A percentile compares a stretch with the other conserved stretches of the same genome.
Conservation (phyloP, 1,140 invertebrate genomes). For the Drosophila ananassae region DNA sequence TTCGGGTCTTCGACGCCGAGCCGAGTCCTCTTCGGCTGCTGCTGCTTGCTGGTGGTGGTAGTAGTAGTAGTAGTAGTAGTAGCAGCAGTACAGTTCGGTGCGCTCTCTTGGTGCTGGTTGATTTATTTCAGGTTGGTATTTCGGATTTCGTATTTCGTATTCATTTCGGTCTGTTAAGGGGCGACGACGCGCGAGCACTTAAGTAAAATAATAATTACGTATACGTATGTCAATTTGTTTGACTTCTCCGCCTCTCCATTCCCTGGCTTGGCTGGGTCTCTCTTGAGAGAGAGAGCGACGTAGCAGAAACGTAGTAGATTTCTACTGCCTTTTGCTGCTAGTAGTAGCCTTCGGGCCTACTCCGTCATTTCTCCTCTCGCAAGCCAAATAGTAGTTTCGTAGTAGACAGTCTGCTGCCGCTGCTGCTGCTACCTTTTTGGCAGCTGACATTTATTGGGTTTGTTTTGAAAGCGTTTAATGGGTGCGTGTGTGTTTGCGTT, state of each 20-base stretch:
- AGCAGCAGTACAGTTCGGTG: constrained; percentile 46
- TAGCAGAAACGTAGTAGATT: constrained; percentile 7
- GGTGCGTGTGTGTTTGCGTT: constrained; percentile 58
- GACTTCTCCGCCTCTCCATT: constrained; percentile 68
- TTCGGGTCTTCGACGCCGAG: constrained; percentile 38
- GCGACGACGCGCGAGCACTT: constrained; percentile 81
- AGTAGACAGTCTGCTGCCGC: constrained; percentile 55
- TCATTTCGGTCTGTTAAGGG: constrained; percentile 75
- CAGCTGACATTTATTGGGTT: constrained; percentile 76
- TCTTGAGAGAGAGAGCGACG: not conserved
- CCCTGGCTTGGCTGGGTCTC: constrained; percentile 42
- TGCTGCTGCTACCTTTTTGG: constrained; percentile 46
- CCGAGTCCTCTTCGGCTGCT: constrained; percentile 8
- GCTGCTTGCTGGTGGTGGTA: too few relatives aligned
- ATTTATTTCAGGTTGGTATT: constrained; percentile 77
- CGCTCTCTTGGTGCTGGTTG: constrained; percentile 57
- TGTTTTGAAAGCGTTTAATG: constrained; percentile 77
- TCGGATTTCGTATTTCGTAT: constrained; percentile 76
- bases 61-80: too few relatives aligned
- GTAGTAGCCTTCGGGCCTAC: not conserved
- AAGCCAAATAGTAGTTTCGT: not conserved
- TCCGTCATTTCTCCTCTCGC: not conserved
- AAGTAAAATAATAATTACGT: constrained; percentile 83
- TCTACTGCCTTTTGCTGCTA: constrained; percentile 12
- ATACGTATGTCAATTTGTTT: constrained; percentile 84